Base-by-base conservation (phyloP, 2,797 vertebrate genomes). In the Rhinella marina region DNA sequence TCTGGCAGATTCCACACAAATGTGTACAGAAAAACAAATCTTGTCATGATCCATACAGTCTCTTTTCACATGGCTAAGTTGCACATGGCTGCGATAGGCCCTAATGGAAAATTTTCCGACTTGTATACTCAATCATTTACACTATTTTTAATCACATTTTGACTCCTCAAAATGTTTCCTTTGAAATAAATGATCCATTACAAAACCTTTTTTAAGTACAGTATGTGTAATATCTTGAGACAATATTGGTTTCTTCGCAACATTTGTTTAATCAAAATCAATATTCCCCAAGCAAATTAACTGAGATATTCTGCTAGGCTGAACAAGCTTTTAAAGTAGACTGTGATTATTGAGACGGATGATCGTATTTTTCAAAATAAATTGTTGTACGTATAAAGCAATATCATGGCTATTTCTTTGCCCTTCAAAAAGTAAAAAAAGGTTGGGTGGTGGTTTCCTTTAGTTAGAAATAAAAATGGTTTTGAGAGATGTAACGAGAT, bases 261-360 rank as follows among this genome's bases (percentile, higher is more conserved):
- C 56, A 59, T 81, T 81, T 81, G 13, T 81, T 62, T 32, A 81
- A 61, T 81, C 79, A 81, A 48, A 81, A 81, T 81, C 27, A 61
- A 61, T 61, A 61, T 80, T 62, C n/a, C 21, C 21, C 29, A 50
- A 81, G 79, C 79, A 48, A 81, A 81, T 81, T 75, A 75, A 61
- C 25, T 32, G 27, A 14, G 78, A 61, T 81, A 41, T 32, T 61
- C 57, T 32, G 56, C 56, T 61, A 41, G 56, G 57, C 78, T 61
- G 56, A 81, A 62, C 19, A 59, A 13, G 57, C 57, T 81, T 81
- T n/a, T 56, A 27, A 54, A 10, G 13, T 41, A 62, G 57, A 81
- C 9, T 1, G 19, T 81, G 59, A 64, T 81, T 25, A 62, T 62
- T 48, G 12, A 81, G 79, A 16, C n/a, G 29, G 57, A n/a, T 48